Evolutionary conservation across 1,140 invertebrate species (phyloP).

Genomic region (Leucophenga varia): DNA sequence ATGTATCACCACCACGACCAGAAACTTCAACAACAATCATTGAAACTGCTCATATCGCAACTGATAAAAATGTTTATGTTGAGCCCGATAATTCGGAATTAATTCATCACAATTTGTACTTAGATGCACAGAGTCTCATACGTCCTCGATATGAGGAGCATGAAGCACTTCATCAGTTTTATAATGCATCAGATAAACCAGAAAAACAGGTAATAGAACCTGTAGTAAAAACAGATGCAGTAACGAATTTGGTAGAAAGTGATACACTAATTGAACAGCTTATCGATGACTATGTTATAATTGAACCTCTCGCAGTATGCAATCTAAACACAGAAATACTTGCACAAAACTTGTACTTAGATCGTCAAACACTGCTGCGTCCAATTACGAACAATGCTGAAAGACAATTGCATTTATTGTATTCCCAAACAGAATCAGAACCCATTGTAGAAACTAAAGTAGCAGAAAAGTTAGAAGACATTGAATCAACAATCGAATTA

Average conservation of each 20-base stretch:
- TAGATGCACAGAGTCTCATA: too few relatives aligned
- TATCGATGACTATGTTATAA: conserved; percentile 45
- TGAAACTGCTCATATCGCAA: too few relatives aligned
- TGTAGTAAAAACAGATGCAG: too few relatives aligned
- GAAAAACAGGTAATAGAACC: conserved; percentile 1
- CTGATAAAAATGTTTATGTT: too few relatives aligned
- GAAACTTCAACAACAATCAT: too few relatives aligned
- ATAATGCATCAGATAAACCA: conserved; percentile 5
- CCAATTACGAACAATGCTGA: conserved; percentile 21
- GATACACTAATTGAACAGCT: too few relatives aligned
- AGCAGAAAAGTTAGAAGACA: neutral
- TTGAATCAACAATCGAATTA: neutral
- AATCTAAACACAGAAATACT: conserved; percentile 41
- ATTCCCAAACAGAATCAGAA: conserved; percentile 1
- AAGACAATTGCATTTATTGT: conserved; percentile 25
- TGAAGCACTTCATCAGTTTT: conserved; percentile 25
- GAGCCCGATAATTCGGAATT: too few relatives aligned
- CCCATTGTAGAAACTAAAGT: neutral
- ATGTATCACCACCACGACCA: too few relatives aligned
- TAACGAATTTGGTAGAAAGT: too few relatives aligned
- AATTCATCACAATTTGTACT: too few relatives aligned
- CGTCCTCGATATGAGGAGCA: conserved; percentile 15
- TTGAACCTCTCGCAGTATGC: conserved; percentile 39
- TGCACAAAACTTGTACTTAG: conserved; percentile 34
- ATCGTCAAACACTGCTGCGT: conserved; percentile 24